Conservation (phyloP, 1,140 invertebrate species). For the Ostrea edulis region DNA sequence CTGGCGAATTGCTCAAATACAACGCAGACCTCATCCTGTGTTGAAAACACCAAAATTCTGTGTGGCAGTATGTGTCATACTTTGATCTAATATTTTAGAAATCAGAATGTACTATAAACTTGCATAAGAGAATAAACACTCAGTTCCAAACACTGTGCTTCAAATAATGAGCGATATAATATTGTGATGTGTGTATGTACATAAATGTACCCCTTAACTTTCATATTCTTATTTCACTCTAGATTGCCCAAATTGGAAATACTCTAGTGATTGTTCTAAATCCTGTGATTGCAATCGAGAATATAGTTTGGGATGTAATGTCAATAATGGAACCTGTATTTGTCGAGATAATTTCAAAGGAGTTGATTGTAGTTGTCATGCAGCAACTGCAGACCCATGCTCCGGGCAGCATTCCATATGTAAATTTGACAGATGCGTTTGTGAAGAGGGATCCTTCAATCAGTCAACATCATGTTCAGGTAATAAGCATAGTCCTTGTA, state of each 20-base stretch:
- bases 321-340: background rate
- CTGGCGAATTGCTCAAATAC: background rate
- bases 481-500: background rate
- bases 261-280: background rate
- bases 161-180: too few species aligned
- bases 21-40: background rate
- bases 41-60: background rate
- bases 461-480: background rate
- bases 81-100: background rate
- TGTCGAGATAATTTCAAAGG: background rate
- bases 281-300: background rate
- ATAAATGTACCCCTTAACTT: too few species aligned
- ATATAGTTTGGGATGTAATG: background rate
- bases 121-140: background rate
- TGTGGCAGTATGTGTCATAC: background rate
- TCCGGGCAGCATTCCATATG: background rate
- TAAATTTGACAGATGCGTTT: background rate
- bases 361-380: background rate
- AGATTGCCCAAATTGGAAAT: slow-evolving; percentile 8
- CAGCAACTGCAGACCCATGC: background rate
- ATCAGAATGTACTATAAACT: background rate
- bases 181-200: background rate
- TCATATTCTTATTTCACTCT: background rate
- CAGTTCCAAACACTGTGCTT: too few species aligned
- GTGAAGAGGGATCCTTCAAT: background rate